Percentiles rank a stretch among this genome's conserved stretches.
These are phyloP conservation scores for Anaspis maculata DNA, from an alignment of 2,888 invertebrate species.

Conservation along the genomic window DNA sequence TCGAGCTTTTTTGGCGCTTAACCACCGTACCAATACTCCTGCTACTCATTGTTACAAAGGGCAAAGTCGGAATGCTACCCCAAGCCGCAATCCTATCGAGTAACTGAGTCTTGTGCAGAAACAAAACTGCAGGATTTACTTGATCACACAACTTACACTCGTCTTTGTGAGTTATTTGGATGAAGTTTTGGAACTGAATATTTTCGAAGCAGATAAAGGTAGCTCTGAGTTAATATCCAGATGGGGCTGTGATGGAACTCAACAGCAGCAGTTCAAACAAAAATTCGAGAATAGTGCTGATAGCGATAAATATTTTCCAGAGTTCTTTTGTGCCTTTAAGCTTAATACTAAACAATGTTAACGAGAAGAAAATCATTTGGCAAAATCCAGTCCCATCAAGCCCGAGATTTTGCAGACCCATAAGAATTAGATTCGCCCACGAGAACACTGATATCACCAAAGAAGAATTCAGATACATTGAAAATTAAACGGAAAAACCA, in stretches of 20 bases:
- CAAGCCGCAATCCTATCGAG: background rate
- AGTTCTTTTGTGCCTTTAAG: constrained; percentile 20
- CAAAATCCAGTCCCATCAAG: constrained; percentile 26
- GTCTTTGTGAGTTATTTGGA: background rate
- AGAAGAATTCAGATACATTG: constrained; percentile 19
- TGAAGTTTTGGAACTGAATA: background rate
- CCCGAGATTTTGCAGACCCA: constrained; percentile 24
- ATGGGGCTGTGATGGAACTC: no score
- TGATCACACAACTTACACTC: background rate
- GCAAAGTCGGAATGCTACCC: background rate
- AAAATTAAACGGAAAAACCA: no score
- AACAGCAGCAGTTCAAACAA: constrained; percentile 24
- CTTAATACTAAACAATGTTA: constrained; percentile 13
- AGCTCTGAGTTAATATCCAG: no score
- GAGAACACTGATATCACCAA: constrained; percentile 23
- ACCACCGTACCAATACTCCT: no score
- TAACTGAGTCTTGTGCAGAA: background rate
- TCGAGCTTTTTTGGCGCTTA: no score
- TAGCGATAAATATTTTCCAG: no score
- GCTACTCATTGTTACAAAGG: background rate
- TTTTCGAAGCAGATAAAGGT: no score
- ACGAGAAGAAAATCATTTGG: constrained; percentile 21
- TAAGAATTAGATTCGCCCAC: constrained; percentile 23
- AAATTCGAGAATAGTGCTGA: constrained; percentile 17
- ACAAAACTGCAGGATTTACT: background rate